phyloP scores from a whole-genome alignment of 2,113 vertebrate species.

The Miniopterus natalensis region DNA sequence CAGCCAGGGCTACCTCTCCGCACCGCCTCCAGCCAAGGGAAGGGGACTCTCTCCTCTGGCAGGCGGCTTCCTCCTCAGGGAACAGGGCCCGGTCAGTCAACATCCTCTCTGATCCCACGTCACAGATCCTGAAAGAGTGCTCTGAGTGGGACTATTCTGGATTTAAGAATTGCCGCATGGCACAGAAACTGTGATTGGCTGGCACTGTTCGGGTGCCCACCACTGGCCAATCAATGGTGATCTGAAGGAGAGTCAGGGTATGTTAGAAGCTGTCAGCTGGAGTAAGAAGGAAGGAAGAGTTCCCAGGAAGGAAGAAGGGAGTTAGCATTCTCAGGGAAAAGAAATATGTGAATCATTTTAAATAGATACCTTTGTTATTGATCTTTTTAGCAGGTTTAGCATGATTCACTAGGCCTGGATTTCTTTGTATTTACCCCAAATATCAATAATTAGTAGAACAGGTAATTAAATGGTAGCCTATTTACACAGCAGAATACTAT shows the following conservation, averaged over 20 bases:
- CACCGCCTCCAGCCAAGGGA: not conserved
- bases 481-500: not conserved
- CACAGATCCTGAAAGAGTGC: not conserved
- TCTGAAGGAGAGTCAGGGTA: not conserved
- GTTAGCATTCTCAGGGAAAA: not conserved
- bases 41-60: not conserved
- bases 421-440: not conserved
- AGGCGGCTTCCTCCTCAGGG: not conserved
- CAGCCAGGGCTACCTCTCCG: not conserved
- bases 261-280: not conserved
- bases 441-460: slow-evolving; percentile 6
- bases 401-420: not conserved
- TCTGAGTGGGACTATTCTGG: not conserved
- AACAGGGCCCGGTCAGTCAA: not conserved
- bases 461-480: not conserved
- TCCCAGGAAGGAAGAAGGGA: not conserved
- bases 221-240: not conserved
- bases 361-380: not conserved
- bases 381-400: slow-evolving; percentile 11
- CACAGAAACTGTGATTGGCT: not conserved
- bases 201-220: not conserved
- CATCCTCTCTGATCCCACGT: not conserved
- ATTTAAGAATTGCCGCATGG: not conserved
- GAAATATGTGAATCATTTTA: not conserved
- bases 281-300: not conserved